Conservation (phyloP, 2,113 vertebrate genomes). For the Lathamus discolor region DNA sequence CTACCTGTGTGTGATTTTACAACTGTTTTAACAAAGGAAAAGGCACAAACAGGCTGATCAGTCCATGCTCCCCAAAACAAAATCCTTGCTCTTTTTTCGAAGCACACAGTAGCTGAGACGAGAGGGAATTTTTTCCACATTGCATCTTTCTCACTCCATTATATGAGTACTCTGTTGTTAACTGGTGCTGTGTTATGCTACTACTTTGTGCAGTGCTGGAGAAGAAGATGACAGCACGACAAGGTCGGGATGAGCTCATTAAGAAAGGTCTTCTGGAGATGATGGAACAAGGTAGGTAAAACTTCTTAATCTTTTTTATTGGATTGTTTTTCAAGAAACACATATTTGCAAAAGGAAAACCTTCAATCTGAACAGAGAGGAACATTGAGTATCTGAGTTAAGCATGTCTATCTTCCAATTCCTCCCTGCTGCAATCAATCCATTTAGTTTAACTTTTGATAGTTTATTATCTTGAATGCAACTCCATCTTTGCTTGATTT, state of each 20-base stretch:
- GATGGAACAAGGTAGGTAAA: slow-evolving; percentile 83
- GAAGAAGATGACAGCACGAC: slow-evolving; percentile 84
- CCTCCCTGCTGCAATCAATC: neutral
- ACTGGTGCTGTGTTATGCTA: slow-evolving; percentile 27
- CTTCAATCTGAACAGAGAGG: neutral
- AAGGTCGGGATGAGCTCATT: slow-evolving; percentile 85
- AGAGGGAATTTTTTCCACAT: neutral
- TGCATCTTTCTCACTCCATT: neutral
- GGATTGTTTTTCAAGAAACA: neutral
- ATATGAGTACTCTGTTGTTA: neutral
- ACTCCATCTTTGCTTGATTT: neutral
- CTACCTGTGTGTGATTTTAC: neutral
- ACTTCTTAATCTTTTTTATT: neutral
- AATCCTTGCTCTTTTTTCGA: neutral
- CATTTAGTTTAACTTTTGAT: neutral
- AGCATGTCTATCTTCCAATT: neutral
- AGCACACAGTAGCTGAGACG: neutral
- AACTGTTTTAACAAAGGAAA: neutral
- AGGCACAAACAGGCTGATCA: neutral
- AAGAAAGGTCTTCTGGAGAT: slow-evolving; percentile 85
- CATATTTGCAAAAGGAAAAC: neutral
- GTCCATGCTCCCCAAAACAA: neutral
- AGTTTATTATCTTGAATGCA: neutral
- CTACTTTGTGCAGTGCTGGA: slow-evolving; percentile 77
- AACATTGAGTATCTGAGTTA: neutral